Percentiles rank a stretch among this genome's conserved stretches.
These are phyloP conservation scores for Serilophus lunatus DNA, from an alignment of 2,113 vertebrate genomes.

Conservation along the genomic window DNA sequence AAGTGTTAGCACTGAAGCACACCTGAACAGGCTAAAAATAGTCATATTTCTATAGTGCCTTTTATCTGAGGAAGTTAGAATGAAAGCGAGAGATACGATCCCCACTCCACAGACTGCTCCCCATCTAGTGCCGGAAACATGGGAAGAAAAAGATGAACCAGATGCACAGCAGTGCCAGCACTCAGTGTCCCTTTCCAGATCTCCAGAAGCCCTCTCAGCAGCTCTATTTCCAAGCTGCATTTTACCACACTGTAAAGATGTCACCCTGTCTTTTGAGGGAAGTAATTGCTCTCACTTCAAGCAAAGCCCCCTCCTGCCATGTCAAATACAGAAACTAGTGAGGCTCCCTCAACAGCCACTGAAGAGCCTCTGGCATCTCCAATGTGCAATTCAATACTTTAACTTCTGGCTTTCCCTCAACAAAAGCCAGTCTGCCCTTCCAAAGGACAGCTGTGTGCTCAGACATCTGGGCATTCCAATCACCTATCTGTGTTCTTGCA, in stretches of 20 bases:
- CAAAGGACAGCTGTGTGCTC: neutral
- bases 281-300: neutral
- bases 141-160: neutral
- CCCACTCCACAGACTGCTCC: rapidly evolving
- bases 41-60: neutral
- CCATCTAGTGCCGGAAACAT: neutral
- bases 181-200: neutral
- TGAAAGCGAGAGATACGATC: rapidly evolving
- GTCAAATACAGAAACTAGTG: neutral
- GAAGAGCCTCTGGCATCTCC: neutral
- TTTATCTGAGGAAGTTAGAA: conserved; percentile 21
- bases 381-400: neutral
- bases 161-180: neutral
- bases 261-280: neutral
- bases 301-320: neutral
- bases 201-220: neutral
- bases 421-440: neutral
- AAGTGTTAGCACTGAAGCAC: neutral
- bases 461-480: neutral
- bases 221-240: neutral
- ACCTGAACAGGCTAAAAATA: neutral
- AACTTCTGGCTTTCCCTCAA: neutral
- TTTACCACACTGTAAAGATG: neutral
- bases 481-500: neutral
- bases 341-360: neutral